phyloP scores from a whole-genome alignment of 1,140 invertebrate genomes.

The Lysiphlebus fabarum region DNA sequence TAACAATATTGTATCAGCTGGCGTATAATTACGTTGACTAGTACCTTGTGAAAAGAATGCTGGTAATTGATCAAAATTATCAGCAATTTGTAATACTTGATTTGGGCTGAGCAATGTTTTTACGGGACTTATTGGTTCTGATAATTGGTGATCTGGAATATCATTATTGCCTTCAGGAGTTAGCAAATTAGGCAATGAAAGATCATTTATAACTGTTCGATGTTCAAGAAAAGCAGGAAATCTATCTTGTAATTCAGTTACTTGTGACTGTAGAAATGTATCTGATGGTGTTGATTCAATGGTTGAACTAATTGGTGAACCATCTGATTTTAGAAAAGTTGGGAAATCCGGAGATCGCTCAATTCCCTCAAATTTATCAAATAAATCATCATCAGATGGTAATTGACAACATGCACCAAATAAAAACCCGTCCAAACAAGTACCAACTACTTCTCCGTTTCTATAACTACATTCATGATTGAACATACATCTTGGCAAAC shows the following conservation, averaged over 20 bases:
- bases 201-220: slow-evolving; percentile 40
- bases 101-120: slow-evolving; percentile 53
- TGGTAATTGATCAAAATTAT: slow-evolving; percentile 48
- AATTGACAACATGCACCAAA: slow-evolving; percentile 86
- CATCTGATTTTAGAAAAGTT: slow-evolving; percentile 46
- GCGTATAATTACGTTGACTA: slow-evolving; percentile 52
- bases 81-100: slow-evolving; percentile 50
- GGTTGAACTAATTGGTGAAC: slow-evolving; percentile 36
- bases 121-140: slow-evolving; percentile 44
- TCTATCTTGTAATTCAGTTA: slow-evolving; percentile 39
- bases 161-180: slow-evolving; percentile 43
- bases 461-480: slow-evolving; percentile 83
- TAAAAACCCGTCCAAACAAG: slow-evolving; percentile 88
- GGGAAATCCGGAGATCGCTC: slow-evolving; percentile 49
- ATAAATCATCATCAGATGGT: slow-evolving; percentile 37
- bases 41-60: slow-evolving; percentile 45
- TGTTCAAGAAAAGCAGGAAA: slow-evolving; percentile 40
- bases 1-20: slow-evolving; percentile 64
- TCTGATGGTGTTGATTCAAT: slow-evolving; percentile 29
- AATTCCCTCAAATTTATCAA: slow-evolving; percentile 37
- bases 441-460: slow-evolving; percentile 78
- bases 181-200: slow-evolving; percentile 40
- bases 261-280: slow-evolving; percentile 30
- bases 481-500: slow-evolving; percentile 88
- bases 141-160: slow-evolving; percentile 45